A percentile compares a stretch with the other conserved stretches of the same genome.
Conservation (phyloP, 2,113 vertebrate species). For the Corydoras sp. region DNA sequence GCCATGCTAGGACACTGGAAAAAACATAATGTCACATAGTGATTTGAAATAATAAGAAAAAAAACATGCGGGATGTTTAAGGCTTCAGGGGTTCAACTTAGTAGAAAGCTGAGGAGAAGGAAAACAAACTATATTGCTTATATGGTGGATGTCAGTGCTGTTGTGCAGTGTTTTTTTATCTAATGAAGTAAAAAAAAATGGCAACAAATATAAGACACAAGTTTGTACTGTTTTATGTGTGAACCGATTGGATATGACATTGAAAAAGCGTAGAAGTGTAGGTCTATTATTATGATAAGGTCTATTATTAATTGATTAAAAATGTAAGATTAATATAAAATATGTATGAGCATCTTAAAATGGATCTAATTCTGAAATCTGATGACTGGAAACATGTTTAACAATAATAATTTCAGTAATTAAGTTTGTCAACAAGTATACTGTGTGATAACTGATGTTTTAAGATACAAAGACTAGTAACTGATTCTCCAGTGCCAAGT, state of each 20-base stretch:
- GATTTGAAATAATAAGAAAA: conserved; percentile 17
- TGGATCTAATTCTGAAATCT: too few species aligned
- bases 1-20: conserved; percentile 24
- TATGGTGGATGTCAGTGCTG: conserved; percentile 18
- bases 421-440: too few species aligned
- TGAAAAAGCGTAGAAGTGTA: not conserved
- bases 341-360: too few species aligned
- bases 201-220: not conserved
- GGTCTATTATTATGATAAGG: not conserved
- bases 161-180: conserved; percentile 9
- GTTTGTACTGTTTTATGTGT: too few species aligned
- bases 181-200: not conserved
- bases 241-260: too few species aligned
- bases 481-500: conserved; percentile 40
- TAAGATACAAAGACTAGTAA: too few species aligned
- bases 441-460: too few species aligned
- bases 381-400: too few species aligned
- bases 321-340: too few species aligned
- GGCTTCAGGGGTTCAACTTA: conserved; percentile 6
- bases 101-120: conserved; percentile 12
- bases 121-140: conserved; percentile 26
- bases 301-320: too few species aligned
- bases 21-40: conserved; percentile 12
- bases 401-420: too few species aligned
- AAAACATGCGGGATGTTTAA: conserved; percentile 31